phyloP scores from a whole-genome alignment of 2,113 vertebrate species.

The human region GRCh38 chr3:82582001-82582500 shows the following conservation, averaged over 20 bases:
- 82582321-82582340: not conserved
- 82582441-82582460: not conserved
- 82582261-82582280: not conserved
- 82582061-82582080: constrained; percentile 45
- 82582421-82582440: not conserved
- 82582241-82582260: not conserved
- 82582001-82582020: not conserved
- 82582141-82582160: constrained; percentile 19
- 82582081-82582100: constrained; percentile 68
- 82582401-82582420: not conserved
- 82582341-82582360: not conserved
- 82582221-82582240: not conserved
- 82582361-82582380: not conserved
- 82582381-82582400: not conserved
- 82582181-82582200: constrained; percentile 8
- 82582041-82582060: constrained; percentile 37
- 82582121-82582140: constrained; percentile 39
- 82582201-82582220: not conserved
- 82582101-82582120: constrained; percentile 70
- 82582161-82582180: not conserved
- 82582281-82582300: not conserved
- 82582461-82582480: not conserved
- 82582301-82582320: not conserved
- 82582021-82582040: not conserved
- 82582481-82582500: not conserved